Evolutionary conservation across 1,140 invertebrate species (phyloP), one percentile per base, ranked within the genome.

Genomic region (Hydropsyche tenuis): DNA sequence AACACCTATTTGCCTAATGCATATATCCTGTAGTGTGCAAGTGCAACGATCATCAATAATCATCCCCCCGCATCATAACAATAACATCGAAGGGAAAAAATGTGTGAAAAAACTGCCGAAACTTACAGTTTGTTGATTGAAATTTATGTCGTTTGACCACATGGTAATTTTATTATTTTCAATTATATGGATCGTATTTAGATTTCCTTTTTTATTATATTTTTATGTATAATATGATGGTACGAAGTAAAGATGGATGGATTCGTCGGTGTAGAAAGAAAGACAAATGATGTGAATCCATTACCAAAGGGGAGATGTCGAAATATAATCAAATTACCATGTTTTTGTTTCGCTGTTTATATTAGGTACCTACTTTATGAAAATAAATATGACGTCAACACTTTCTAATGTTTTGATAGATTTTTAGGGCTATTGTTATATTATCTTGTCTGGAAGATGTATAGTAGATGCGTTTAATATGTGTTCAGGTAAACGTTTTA

Each of bases 211-310:
- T 9, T 37, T 22, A 51, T 16, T 51, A 14, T 51, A 51, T 51
- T 51, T 51, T 51, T 51, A 37, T 37, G 30, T 4, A 3, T 37
- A 37, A 37, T 37, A 37, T 37, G 30, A 37, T 51, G 4, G 20
- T 5, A 51, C 5, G 1, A 27, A 22, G 43, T n/a, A 48, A 69
- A 69, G 46, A 46, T 69, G 27, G 42, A 75, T 72, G 69, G 45
- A 75, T 64, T 27, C 45, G 48, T 18, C 20, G 69, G 18, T 37
- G 69, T 37, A 27, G 69, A 75, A 71, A 72, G 69, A 51, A 75
- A 75, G 73, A 75, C 73, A 75, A 75, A 75, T 75, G 73, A 75
- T 75, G 12, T 23, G 60, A 75, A 75, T 75, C 73, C 73, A 75
- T 75, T 75, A 72, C 25, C 42, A 20, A 71, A 62, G 16, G 12